Evolutionary conservation across 2,888 invertebrate genomes (phyloP).

Genomic region (Standfussiana lucernea): DNA sequence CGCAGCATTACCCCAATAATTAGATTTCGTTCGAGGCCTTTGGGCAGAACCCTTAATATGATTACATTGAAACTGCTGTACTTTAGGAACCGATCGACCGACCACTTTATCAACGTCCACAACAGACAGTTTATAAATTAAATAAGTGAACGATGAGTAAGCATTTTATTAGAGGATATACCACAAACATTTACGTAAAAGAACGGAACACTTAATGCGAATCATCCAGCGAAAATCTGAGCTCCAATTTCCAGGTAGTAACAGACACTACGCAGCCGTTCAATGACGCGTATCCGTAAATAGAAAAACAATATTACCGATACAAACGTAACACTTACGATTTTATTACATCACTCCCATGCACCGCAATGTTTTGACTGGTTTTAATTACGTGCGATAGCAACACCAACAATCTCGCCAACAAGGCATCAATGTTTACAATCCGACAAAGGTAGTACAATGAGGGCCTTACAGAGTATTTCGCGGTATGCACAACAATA

Average conservation of each 20-base stretch:
- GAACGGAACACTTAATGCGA: conserved; percentile 14
- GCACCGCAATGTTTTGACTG: conserved; percentile 67
- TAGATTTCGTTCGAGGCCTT: conserved; percentile 27
- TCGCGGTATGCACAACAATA: conserved; percentile 82
- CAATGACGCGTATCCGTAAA: conserved; percentile 51
- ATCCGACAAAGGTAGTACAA: conserved; percentile 79
- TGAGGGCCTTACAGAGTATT: conserved; percentile 77
- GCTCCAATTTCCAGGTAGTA: conserved; percentile 43
- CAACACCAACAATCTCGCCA: conserved; percentile 71
- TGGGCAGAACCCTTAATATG: conserved; percentile 12
- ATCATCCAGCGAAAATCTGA: conserved; percentile 29
- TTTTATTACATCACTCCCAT: conserved; percentile 58
- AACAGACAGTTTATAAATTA: conserved; percentile 7
- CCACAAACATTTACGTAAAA: conserved; percentile 12
- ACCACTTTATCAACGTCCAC: background rate
- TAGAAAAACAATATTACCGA: conserved; percentile 60
- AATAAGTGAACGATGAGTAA: conserved; percentile 21
- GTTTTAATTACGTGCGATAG: conserved; percentile 76
- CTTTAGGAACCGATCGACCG: background rate
- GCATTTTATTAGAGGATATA: conserved; percentile 12
- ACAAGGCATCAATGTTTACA: conserved; percentile 73
- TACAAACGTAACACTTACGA: conserved; percentile 57
- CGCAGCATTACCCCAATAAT: conserved; percentile 21
- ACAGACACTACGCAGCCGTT: conserved; percentile 42
- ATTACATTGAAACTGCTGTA: conserved; percentile 21